Percentiles rank a stretch among this genome's conserved stretches.
Evolutionary conservation across 2,888 invertebrate species (phyloP).

Genomic region (Oxytorus armatus): DNA sequence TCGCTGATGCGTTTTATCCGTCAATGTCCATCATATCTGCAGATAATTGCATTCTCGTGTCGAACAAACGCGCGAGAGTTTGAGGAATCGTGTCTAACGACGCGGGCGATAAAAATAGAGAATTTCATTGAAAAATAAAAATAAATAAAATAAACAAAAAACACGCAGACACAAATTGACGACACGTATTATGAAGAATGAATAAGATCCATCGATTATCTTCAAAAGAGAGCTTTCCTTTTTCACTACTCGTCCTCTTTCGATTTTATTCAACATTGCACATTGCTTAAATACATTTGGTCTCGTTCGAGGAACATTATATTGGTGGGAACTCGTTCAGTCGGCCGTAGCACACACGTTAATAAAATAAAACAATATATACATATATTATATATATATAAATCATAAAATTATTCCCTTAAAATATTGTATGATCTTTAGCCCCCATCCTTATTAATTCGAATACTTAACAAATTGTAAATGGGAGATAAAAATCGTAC

Average conservation of each 20-base stretch:
- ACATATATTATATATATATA: slow-evolving; percentile 15
- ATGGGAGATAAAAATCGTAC: too few species aligned
- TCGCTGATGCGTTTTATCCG: slow-evolving; percentile 68
- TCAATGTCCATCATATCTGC: slow-evolving; percentile 68
- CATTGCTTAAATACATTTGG: slow-evolving; percentile 82
- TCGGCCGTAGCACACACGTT: slow-evolving; percentile 12
- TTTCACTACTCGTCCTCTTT: slow-evolving; percentile 29
- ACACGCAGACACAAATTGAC: too few species aligned
- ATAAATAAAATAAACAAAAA: slow-evolving; percentile 7
- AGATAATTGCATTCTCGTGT: slow-evolving; percentile 67
- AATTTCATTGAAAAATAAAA: background rate
- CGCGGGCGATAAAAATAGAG: slow-evolving; percentile 13
- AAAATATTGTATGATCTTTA: background rate
- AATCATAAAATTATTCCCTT: slow-evolving; percentile 2
- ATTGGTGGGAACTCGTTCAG: slow-evolving; percentile 64
- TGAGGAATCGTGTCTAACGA: slow-evolving; percentile 26
- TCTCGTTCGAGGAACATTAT: slow-evolving; percentile 80
- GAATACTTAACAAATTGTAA: too few species aligned
- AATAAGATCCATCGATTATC: slow-evolving; percentile 9
- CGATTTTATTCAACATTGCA: slow-evolving; percentile 79
- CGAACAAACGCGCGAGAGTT: slow-evolving; percentile 8
- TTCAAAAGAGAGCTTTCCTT: background rate
- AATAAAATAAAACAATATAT: too few species aligned
- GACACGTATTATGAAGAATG: background rate
- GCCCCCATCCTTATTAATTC: slow-evolving; percentile 22